These are phyloP conservation scores for Eugnorisma glareosa DNA, from an alignment of 2,888 invertebrate genomes.

Conservation along the genomic window DNA sequence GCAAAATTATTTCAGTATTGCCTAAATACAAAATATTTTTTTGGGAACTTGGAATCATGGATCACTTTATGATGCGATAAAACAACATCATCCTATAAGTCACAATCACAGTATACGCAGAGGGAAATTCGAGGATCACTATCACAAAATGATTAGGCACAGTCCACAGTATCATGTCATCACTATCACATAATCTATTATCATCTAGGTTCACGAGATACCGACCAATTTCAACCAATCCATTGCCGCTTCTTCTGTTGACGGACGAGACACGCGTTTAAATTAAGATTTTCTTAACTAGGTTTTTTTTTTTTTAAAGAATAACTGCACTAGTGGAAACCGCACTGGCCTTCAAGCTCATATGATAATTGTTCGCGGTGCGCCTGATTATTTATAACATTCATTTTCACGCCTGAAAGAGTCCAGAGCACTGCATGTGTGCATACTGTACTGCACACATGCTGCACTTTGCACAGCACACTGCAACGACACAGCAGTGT, in stretches of 20 bases:
- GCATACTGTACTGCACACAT: constrained; percentile 66
- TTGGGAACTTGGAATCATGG: neutral
- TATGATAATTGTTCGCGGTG: constrained; percentile 86
- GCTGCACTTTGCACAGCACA: constrained; percentile 61
- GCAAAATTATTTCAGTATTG: neutral
- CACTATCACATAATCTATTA: constrained; percentile 72
- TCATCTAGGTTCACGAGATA: constrained; percentile 73
- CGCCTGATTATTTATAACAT: constrained; percentile 90
- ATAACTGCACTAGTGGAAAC: constrained; percentile 79
- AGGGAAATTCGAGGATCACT: constrained; percentile 40
- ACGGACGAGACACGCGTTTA: constrained; percentile 59
- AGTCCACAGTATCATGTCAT: constrained; percentile 66
- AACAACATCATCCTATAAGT: constrained; percentile 7
- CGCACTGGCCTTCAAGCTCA: constrained; percentile 85
- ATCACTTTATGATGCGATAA: constrained; percentile 11
- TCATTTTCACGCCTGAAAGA: constrained; percentile 90
- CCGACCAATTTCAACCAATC: constrained; percentile 91
- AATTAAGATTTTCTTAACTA: constrained; percentile 65
- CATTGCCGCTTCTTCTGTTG: constrained; percentile 82
- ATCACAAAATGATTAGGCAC: constrained; percentile 59
- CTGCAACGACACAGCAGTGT: constrained; percentile 25
- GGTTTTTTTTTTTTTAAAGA: constrained; percentile 67
- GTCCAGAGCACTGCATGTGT: constrained; percentile 68
- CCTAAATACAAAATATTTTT: neutral
- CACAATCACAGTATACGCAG: constrained; percentile 50